Evolutionary conservation across 2,797 vertebrate genomes (phyloP).

Genomic region (Falco rusticolus): DNA sequence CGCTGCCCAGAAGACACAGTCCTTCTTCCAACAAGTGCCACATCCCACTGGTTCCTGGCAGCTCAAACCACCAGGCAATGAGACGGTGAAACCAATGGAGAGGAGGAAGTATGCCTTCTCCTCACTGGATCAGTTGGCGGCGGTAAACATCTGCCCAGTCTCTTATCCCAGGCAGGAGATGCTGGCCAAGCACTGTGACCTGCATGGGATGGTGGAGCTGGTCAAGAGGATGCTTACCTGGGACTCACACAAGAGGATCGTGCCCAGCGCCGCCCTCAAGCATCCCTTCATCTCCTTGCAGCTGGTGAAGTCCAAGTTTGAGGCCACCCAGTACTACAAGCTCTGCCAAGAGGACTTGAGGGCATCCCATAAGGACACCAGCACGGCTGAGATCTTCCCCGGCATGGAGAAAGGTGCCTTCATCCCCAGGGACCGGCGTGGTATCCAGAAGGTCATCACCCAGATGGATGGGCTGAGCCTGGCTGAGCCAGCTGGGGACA

Average conservation of each 20-base stretch:
- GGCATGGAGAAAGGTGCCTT: background rate
- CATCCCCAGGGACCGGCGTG: background rate
- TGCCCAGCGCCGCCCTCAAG: conserved; percentile 70
- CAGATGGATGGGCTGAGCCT: conserved; percentile 68
- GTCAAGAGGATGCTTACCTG: conserved; percentile 80
- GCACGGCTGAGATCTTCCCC: accelerated
- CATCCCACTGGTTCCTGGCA: conserved; percentile 65
- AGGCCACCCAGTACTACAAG: conserved; percentile 70
- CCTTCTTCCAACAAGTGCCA: conserved; percentile 70
- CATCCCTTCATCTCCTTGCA: conserved; percentile 78
- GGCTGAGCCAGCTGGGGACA: background rate
- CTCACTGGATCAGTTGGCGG: conserved; percentile 76
- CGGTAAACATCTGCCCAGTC: background rate
- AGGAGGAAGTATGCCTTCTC: conserved; percentile 74
- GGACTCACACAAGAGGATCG: conserved; percentile 73
- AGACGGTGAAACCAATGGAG: conserved; percentile 40
- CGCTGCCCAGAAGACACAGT: conserved; percentile 66
- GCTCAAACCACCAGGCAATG: conserved; percentile 64
- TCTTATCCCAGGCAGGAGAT: conserved; percentile 27
- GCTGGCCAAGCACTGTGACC: conserved; percentile 62
- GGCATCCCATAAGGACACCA: conserved; percentile 14
- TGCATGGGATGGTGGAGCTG: conserved; percentile 79
- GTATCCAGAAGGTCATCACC: background rate
- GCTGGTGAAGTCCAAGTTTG: conserved; percentile 60
- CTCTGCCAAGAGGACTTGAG: conserved; percentile 54